Base-by-base conservation (phyloP, 2,113 vertebrate species). In the Lipotes vexillifer region DNA sequence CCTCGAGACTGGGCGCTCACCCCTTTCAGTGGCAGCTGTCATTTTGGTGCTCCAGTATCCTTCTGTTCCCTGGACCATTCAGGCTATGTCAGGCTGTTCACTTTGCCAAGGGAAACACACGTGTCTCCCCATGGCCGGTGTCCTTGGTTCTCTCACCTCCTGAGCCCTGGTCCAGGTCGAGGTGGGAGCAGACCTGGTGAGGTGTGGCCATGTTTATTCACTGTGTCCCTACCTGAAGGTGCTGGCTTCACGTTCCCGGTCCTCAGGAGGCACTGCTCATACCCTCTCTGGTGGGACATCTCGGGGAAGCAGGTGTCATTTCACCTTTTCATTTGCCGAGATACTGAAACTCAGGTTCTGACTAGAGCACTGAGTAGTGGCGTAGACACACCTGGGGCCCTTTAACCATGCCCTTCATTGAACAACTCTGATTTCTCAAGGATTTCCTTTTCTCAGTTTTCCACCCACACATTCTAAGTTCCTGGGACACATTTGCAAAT, bases 311-410 rank as follows among this genome's bases (percentile, higher is more conserved):
- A 33, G 1, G 2, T 3, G 25, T 36, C 23, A 17, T 36, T 20
- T 4, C 0, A 8, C 11, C 7, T 36, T 10, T 15, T 27, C 6
- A 0, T 6, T 36, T 82, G 17, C 20, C 38, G 29, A 44, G n/a
- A 65, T 15, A 36, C 8, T 4, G 38, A 27, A 74, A 20, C 36
- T 77, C 46, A 59, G 13, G 6, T 59, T 25, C 33, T 12, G 4
- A 55, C 29, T 31, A 52, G 25, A 20, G 2, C 3, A 0, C 11
- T 29, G 27, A 61, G 21, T 3, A 33, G 33, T 12, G 44, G 6
- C 5, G 8, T 31, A 31, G 20, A 21, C 31, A 27, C 5, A 29
- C 27, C 2, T 7, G 18, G 20, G 4, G 8, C 46, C 15, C n/a
- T 31, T 10, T 9, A 84, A 55, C 31, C 44, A 15, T 6, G 3